Conservation (phyloP, 1,140 invertebrate genomes). For the Bemisia tabaci region DNA sequence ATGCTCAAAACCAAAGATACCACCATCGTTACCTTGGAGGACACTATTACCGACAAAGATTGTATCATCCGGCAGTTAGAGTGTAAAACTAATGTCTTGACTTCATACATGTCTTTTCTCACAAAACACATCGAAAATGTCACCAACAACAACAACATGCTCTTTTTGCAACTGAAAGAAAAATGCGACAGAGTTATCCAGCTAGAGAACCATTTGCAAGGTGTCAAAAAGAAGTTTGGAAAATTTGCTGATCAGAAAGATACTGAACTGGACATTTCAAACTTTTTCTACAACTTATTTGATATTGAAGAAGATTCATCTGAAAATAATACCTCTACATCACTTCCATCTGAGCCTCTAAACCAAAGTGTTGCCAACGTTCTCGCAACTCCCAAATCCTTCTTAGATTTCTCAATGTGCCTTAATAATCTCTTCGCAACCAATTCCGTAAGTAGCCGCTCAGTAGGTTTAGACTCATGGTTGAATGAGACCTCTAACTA, state of each 20-base stretch:
- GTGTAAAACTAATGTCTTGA: not conserved
- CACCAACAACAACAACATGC: not conserved
- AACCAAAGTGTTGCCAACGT: not conserved
- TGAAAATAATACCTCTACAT: not conserved
- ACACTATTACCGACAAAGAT: not conserved
- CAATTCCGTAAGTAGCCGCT: not conserved
- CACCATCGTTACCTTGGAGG: not conserved
- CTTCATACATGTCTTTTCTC: not conserved
- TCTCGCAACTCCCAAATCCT: not conserved
- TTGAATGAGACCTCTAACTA: not conserved
- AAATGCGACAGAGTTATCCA: not conserved
- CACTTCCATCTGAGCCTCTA: not conserved
- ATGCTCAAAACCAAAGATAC: not conserved
- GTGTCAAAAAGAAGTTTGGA: not conserved
- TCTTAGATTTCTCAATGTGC: not conserved
- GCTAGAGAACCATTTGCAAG: not conserved
- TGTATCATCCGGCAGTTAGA: not conserved
- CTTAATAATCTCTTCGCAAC: not conserved
- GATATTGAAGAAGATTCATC: not conserved
- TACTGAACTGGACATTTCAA: not conserved
- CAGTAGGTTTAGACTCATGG: not conserved
- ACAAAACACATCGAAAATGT: not conserved
- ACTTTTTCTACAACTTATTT: not conserved
- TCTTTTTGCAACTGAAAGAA: not conserved
- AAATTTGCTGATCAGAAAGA: not conserved